phyloP scores from a whole-genome alignment of 2,113 vertebrate genomes.

The Laterallus jamaicensis region DNA sequence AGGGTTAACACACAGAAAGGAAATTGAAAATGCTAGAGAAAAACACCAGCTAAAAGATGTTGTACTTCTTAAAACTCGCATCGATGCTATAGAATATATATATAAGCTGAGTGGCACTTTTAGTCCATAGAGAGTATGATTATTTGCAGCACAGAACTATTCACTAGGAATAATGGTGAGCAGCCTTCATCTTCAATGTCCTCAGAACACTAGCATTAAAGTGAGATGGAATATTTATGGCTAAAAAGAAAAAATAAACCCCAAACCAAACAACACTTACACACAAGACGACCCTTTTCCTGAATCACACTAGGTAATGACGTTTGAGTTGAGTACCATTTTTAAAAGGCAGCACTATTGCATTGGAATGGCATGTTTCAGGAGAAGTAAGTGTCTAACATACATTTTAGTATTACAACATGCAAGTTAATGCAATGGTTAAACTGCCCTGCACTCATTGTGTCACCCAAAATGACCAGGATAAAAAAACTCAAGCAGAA shows the following conservation, averaged over 20 bases:
- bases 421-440: background rate
- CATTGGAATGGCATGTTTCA: background rate
- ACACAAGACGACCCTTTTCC: background rate
- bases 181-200: background rate
- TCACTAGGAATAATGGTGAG: background rate
- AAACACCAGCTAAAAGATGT: background rate
- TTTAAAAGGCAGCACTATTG: background rate
- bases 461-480: background rate
- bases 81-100: background rate
- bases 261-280: no score
- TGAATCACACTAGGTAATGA: background rate
- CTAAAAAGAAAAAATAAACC: background rate
- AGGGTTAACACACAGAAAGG: background rate
- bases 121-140: background rate
- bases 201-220: background rate
- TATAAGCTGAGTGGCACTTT: background rate
- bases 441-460: background rate
- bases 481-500: background rate
- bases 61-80: background rate
- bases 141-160: background rate
- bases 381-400: background rate
- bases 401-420: background rate
- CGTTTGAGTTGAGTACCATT: background rate
- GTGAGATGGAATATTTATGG: background rate
- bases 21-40: background rate